phyloP scores from a whole-genome alignment of 2,113 vertebrate genomes.

The Oreochromis niloticus region DNA sequence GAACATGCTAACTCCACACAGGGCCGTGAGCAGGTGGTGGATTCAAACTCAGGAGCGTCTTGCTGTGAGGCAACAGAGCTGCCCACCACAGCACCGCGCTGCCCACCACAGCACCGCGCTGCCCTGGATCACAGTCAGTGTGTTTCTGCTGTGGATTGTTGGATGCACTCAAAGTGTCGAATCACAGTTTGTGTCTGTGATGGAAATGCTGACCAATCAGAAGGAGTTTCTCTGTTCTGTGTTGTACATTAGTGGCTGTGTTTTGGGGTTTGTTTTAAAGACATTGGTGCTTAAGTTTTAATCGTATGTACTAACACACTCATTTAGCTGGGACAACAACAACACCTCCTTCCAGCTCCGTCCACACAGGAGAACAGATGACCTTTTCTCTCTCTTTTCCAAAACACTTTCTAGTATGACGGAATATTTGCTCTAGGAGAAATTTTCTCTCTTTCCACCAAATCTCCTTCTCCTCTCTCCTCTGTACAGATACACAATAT shows the following conservation, averaged over 20 bases:
- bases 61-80: background rate
- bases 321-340: background rate
- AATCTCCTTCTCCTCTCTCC: background rate
- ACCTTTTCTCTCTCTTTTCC: background rate
- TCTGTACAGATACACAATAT: background rate
- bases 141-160: background rate
- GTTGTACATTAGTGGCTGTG: background rate
- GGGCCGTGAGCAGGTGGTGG: background rate
- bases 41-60: background rate
- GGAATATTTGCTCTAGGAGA: background rate
- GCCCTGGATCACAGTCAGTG: background rate
- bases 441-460: background rate
- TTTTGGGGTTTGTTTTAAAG: background rate
- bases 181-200: background rate
- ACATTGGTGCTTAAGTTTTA: background rate
- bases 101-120: background rate
- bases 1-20: background rate
- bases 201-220: background rate
- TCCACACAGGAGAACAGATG: background rate
- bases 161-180: background rate
- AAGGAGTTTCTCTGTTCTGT: background rate
- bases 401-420: background rate
- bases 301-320: background rate
- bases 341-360: background rate
- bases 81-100: background rate